Percentiles rank a stretch among this genome's conserved stretches.
These are phyloP conservation scores for Leucophora obtusa DNA, from an alignment of 2,888 invertebrate species.

Conservation along the genomic window DNA sequence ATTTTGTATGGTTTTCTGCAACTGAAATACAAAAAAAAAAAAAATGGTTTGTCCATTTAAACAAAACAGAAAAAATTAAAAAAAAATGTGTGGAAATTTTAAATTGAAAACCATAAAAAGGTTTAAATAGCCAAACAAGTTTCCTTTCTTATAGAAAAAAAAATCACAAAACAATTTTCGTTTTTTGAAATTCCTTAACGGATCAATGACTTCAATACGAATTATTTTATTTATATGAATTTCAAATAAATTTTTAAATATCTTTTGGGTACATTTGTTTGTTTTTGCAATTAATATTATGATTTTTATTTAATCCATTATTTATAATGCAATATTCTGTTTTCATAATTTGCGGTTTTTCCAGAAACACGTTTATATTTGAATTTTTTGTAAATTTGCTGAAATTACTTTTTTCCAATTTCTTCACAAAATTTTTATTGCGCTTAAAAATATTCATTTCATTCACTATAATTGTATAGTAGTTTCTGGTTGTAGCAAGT, in stretches of 20 bases:
- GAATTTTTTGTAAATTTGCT: neutral
- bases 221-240: neutral
- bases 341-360: neutral
- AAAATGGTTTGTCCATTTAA: neutral
- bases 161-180: conserved; percentile 4
- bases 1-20: conserved; percentile 4
- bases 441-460: neutral
- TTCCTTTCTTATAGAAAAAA: conserved; percentile 6
- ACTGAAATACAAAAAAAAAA: neutral
- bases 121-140: conserved; percentile 31
- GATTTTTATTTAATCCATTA: neutral
- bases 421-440: neutral
- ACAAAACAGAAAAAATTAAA: conserved; percentile 14
- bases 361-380: neutral
- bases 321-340: neutral
- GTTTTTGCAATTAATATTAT: too few relatives aligned
- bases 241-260: neutral
- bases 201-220: conserved; percentile 23
- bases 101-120: conserved; percentile 34
- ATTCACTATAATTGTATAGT: conserved; percentile 10
- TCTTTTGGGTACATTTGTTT: neutral
- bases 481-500: conserved; percentile 5
- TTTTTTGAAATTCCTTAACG: conserved; percentile 22
- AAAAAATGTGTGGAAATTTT: conserved; percentile 33
- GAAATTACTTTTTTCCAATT: neutral